Evolutionary conservation across 2,888 invertebrate genomes (phyloP).

Genomic region (Ferrisia virgata): DNA sequence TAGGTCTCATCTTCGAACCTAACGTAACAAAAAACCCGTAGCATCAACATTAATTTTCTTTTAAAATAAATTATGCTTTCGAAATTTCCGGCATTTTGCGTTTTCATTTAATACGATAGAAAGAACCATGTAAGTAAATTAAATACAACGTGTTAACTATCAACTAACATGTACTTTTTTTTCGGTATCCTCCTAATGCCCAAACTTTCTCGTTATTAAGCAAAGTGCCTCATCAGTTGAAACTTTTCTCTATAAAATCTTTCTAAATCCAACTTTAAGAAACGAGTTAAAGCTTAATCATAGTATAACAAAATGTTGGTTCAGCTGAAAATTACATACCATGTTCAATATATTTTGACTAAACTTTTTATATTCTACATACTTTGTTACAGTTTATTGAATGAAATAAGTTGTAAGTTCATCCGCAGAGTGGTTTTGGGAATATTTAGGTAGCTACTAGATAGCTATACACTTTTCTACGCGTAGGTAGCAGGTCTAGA

Average conservation of each 20-base stretch:
- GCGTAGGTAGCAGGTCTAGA: too few species aligned
- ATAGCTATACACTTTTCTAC: too few species aligned
- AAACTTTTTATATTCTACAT: background rate
- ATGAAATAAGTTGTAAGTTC: background rate
- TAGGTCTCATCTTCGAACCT: background rate
- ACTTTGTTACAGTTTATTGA: background rate
- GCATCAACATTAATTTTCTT: background rate
- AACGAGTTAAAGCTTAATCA: slow-evolving; percentile 6
- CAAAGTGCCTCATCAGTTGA: background rate
- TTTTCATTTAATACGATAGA: background rate
- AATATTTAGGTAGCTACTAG: too few species aligned
- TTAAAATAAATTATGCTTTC: background rate
- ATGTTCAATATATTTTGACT: background rate
- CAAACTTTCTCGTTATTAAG: slow-evolving; percentile 3
- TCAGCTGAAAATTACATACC: background rate
- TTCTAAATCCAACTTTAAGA: background rate
- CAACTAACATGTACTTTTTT: background rate
- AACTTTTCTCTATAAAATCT: background rate
- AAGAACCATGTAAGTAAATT: background rate
- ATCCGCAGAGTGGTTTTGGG: background rate
- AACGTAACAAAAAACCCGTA: background rate
- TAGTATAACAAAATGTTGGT: background rate
- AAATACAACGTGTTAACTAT: slow-evolving; percentile 25
- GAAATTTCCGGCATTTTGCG: background rate
- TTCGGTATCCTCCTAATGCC: background rate